Evolutionary conservation across 2,888 invertebrate species (phyloP).

Genomic region (Habrosyne pyritoides): DNA sequence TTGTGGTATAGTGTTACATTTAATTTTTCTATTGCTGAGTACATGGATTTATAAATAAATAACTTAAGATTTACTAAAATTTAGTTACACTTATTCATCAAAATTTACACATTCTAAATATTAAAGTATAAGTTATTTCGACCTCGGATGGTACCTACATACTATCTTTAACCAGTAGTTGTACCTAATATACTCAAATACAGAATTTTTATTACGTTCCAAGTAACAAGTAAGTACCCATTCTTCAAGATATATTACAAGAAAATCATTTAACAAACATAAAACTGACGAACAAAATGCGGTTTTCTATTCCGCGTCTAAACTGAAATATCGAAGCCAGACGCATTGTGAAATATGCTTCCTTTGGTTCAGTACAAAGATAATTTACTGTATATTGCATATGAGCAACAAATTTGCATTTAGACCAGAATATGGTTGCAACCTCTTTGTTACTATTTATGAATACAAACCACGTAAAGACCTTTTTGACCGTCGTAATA

Average conservation of each 20-base stretch:
- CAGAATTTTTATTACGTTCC: no score
- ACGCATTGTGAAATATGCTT: conserved; percentile 1
- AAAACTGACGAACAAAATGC: neutral
- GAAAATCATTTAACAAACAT: neutral
- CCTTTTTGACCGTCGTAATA: neutral
- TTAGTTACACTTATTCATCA: no score
- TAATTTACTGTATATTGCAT: conserved; percentile 10
- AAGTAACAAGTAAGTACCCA: conserved; percentile 24
- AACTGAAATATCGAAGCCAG: neutral
- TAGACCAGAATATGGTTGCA: neutral
- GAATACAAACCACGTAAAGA: conserved; percentile 2
- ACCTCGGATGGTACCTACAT: no score
- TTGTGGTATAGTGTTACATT: no score
- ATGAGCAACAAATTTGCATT: conserved; percentile 7
- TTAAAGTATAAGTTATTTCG: no score
- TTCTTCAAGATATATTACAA: conserved; percentile 10
- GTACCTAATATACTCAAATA: no score
- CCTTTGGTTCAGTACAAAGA: conserved; percentile 6
- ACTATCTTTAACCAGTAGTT: no score
- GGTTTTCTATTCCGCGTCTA: conserved; percentile 1
- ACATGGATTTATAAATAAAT: no score
- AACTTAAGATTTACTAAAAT: no score
- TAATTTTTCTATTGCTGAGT: no score
- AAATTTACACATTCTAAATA: no score
- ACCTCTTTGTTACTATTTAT: conserved; percentile 6